Evolutionary conservation across 1,140 invertebrate species (phyloP), one percentile per base, ranked within the genome.

Genomic region (Oryzaephilus surinamensis): DNA sequence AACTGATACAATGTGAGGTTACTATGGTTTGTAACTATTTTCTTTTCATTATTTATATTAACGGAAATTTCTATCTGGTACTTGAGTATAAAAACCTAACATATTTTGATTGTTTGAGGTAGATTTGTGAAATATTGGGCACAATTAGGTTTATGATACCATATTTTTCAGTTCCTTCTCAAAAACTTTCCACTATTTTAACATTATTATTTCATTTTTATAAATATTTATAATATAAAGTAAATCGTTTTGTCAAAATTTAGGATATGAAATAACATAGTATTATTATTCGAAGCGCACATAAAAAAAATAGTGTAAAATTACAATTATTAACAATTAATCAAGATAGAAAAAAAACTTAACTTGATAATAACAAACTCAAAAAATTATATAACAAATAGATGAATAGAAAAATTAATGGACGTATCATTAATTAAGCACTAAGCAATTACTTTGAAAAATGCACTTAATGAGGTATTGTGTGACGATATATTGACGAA

Each of bases 61-160:
- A 57, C 57, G 49, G 57, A 57, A 59, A 52, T 57, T 57, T 57
- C 45, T 48, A 20, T 20, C 8, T 20, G 19, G n/a, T 8, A 20
- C 50, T 54, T 51, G 49, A 48, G 48, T 54, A 49, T 54, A 50
- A 51, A 40, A 45, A 47, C 53, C 48, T 53, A 54, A 56, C 48
- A 46, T 55, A 56, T 59, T 59, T 59, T 59, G 57, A 59, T 59
- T 59, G 46, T 28, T 49, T 59, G 57, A 59, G 57, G 57, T 59
- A 59, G 57, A 57, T 59, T 57, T 24, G 42, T 45, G 24, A 31
- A 24, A 38, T 41, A 35, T 31, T 54, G 48, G 51, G 54, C 56
- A 58, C 49, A 44, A 11, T 24, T 24, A 29, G 47, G 52, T 54
- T 51, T 53, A 48, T 44, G 41, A 58, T 55, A 56, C 54, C 54